Conservation (phyloP, 2,113 vertebrate genomes). For the Heterochromis multidens region DNA sequence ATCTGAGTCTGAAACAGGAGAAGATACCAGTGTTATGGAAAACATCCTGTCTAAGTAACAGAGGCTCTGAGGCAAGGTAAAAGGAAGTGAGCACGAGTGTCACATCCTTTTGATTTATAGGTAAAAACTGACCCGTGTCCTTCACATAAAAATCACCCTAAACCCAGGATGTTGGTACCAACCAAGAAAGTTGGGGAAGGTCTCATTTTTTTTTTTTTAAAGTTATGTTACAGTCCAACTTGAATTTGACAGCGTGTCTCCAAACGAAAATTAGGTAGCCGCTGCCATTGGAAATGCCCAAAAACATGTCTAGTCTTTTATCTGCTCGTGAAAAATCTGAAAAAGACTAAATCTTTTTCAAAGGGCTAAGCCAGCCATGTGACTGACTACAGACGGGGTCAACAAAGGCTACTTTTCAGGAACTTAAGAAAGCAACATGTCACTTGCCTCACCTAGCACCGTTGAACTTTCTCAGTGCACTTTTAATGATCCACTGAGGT, state of each 20-base stretch:
- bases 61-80: too few species aligned
- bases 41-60: too few species aligned
- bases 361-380: neutral
- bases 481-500: neutral
- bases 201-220: neutral
- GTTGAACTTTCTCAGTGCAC: neutral
- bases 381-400: neutral
- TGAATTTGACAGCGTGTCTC: neutral
- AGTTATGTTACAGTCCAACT: neutral
- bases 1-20: too few species aligned
- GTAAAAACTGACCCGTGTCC: too few species aligned
- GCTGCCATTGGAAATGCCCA: neutral
- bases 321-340: neutral
- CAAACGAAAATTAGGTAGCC: neutral
- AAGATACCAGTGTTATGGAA: too few species aligned
- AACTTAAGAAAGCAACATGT: neutral
- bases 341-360: neutral
- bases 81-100: too few species aligned
- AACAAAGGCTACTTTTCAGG: neutral
- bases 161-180: neutral
- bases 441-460: neutral
- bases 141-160: too few species aligned
- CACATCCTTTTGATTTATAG: too few species aligned
- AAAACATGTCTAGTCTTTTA: neutral
- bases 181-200: neutral